phyloP scores from a whole-genome alignment of 2,113 vertebrate genomes.

The Myiopsitta monachus region DNA sequence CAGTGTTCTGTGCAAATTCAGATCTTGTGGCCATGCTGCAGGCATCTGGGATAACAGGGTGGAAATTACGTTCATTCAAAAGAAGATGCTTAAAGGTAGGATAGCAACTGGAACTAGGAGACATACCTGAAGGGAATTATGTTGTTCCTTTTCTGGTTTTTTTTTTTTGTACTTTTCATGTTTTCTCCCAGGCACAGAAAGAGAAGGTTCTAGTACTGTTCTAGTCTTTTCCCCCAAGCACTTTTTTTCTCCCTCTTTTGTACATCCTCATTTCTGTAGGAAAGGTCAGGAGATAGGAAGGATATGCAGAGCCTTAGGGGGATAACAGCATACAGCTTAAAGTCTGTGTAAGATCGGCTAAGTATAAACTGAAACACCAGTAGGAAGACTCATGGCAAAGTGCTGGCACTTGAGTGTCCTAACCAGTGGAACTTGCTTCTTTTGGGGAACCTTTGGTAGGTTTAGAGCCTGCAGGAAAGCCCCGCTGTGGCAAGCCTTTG shows the following conservation, averaged over 20 bases:
- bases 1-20: slow-evolving; percentile 35
- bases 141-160: not conserved
- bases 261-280: not conserved
- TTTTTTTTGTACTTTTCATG: not conserved
- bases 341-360: not conserved
- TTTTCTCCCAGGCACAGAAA: slow-evolving; percentile 33
- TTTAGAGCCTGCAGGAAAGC: not conserved
- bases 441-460: not conserved
- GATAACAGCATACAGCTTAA: not conserved
- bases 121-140: slow-evolving; percentile 18
- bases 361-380: not conserved
- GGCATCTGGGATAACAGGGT: not conserved
- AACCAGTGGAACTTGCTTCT: not conserved
- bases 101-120: slow-evolving; percentile 10
- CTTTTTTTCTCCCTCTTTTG: not conserved
- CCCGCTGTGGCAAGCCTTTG: not conserved
- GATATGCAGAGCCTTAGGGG: not conserved
- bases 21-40: slow-evolving; percentile 42
- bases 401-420: not conserved
- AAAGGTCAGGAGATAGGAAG: not conserved
- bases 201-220: slow-evolving; percentile 4
- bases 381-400: not conserved
- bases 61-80: slow-evolving; percentile 28
- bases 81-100: slow-evolving; percentile 45
- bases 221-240: not conserved